These are phyloP conservation scores for Laothoe populi DNA, from an alignment of 2,888 invertebrate species.

Conservation along the genomic window DNA sequence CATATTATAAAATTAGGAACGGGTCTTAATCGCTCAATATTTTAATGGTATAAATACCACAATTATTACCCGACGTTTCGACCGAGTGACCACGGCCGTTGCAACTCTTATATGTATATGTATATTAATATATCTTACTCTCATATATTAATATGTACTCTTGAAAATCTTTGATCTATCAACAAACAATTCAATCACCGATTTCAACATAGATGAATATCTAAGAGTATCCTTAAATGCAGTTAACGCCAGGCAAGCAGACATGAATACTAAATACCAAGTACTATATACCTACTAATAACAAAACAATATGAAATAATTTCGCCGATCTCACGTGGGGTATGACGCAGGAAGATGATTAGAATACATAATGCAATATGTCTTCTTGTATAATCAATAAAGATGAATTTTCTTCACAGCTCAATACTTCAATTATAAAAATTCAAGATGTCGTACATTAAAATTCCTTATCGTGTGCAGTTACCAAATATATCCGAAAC, in stretches of 20 bases:
- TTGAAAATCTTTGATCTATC: no score
- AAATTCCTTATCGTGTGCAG: not conserved
- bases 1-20: no score
- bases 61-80: no score
- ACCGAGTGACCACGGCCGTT: no score
- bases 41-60: no score
- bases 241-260: not conserved
- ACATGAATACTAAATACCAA: not conserved
- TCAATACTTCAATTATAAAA: not conserved
- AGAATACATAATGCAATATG: not conserved
- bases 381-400: not conserved
- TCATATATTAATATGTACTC: no score
- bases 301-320: not conserved
- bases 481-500: not conserved
- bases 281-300: not conserved
- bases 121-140: no score
- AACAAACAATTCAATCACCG: no score
- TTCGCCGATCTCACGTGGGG: not conserved
- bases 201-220: no score
- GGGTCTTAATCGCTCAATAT: no score
- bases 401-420: not conserved
- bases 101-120: no score
- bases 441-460: not conserved
- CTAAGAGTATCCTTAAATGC: not conserved
- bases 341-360: not conserved